These are phyloP conservation scores for Babylonia areolata DNA, from an alignment of 1,140 invertebrate species.

Conservation along the genomic window DNA sequence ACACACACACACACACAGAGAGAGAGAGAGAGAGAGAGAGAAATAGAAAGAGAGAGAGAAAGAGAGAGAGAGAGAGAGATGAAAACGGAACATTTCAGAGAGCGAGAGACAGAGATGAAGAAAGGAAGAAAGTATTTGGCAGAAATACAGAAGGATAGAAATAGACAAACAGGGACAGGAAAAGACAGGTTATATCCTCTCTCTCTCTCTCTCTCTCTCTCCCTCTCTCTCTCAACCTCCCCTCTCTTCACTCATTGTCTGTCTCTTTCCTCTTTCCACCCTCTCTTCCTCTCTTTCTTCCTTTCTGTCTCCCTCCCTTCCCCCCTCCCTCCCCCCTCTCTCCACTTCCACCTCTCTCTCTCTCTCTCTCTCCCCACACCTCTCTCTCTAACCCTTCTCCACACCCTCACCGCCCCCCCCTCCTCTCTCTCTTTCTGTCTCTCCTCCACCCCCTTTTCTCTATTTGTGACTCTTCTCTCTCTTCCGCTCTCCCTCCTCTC, in stretches of 20 bases:
- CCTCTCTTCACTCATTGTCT: background rate
- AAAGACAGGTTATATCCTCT: background rate
- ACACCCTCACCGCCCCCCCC: background rate
- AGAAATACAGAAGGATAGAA: no score
- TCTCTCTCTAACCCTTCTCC: background rate
- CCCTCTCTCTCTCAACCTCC: background rate
- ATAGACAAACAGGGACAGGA: no score
- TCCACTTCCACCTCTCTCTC: background rate
- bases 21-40: no score
- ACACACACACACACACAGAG: no score
- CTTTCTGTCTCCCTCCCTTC: background rate
- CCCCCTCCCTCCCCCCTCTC: background rate
- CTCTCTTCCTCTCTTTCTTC: background rate
- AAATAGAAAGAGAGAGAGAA: no score
- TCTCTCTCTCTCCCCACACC: background rate
- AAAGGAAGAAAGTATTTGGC: no score
- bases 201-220: background rate
- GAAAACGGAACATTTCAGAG: no score
- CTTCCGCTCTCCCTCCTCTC: no score
- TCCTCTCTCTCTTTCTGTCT: background rate
- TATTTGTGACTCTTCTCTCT: no score
- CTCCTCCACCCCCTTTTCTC: background rate
- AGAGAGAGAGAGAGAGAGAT: no score
- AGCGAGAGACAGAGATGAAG: no score
- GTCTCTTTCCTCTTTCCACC: background rate